These are phyloP conservation scores for Arothron firmamentum DNA, from an alignment of 2,113 vertebrate species.

Conservation along the genomic window DNA sequence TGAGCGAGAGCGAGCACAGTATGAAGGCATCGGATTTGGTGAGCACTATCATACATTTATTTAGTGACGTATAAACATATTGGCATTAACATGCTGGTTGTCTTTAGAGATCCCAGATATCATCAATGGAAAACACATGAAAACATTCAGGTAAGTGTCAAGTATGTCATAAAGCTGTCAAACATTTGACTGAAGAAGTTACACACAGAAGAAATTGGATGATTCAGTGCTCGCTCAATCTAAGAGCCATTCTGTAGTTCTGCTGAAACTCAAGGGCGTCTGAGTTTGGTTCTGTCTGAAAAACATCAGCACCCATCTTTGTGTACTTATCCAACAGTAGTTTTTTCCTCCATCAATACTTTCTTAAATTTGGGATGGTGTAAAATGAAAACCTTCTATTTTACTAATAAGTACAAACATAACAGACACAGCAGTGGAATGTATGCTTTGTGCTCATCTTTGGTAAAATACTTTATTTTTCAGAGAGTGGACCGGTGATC, in stretches of 20 bases:
- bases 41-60: constrained; percentile 1
- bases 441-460: not conserved
- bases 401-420: no score
- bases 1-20: constrained; percentile 82
- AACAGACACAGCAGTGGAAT: no score
- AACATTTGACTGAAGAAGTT: no score
- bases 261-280: no score
- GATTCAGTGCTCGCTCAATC: no score
- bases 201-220: no score
- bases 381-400: no score
- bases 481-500: constrained; percentile 91
- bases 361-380: not conserved
- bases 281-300: no score
- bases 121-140: constrained; percentile 84
- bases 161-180: not conserved
- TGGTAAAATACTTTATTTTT: constrained; percentile 4
- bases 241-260: no score
- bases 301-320: not conserved
- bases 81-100: not conserved
- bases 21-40: constrained; percentile 85
- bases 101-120: constrained; percentile 89
- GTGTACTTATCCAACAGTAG: no score
- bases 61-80: not conserved
- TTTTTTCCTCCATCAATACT: not conserved
- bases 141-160: constrained; percentile 81